Evolutionary conservation across 2,888 invertebrate species (phyloP).

Genomic region (Cephus nigrinus): DNA sequence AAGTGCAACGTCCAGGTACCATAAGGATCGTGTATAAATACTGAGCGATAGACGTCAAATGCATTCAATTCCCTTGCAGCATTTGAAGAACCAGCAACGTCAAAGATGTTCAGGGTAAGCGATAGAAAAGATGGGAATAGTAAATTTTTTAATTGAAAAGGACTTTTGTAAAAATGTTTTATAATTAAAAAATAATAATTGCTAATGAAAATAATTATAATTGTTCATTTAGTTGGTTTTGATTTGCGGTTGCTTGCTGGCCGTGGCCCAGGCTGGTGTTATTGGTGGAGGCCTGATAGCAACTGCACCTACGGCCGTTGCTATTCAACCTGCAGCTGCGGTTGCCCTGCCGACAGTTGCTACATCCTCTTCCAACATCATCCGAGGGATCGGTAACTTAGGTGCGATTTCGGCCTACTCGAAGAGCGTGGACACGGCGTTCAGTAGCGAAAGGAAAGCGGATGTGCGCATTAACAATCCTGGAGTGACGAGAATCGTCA

Average conservation of each 20-base stretch:
- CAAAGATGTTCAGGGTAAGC: slow-evolving; percentile 43
- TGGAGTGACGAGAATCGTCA: slow-evolving; percentile 36
- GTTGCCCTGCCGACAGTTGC: slow-evolving; percentile 34
- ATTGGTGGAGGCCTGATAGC: slow-evolving; percentile 41
- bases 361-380: slow-evolving; percentile 38
- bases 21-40: slow-evolving; percentile 39
- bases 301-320: slow-evolving; percentile 31
- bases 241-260: slow-evolving; percentile 49
- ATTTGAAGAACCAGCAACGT: slow-evolving; percentile 19
- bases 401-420: slow-evolving; percentile 36
- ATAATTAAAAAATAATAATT: no score
- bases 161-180: no score
- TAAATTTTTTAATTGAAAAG: no score
- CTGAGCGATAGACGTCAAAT: slow-evolving; percentile 24
- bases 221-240: slow-evolving; percentile 36
- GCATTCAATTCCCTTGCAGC: slow-evolving; percentile 39
- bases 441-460: slow-evolving; percentile 43
- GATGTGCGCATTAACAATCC: slow-evolving; percentile 44
- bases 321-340: slow-evolving; percentile 29
- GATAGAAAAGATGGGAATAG: neutral
- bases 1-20: slow-evolving; percentile 24
- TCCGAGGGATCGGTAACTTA: slow-evolving; percentile 45
- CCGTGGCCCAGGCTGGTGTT: slow-evolving; percentile 47
- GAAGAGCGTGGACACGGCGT: slow-evolving; percentile 39
- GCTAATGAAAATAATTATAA: neutral